Conservation (phyloP, 2,797 vertebrate genomes). For the Ara ararauna region DNA sequence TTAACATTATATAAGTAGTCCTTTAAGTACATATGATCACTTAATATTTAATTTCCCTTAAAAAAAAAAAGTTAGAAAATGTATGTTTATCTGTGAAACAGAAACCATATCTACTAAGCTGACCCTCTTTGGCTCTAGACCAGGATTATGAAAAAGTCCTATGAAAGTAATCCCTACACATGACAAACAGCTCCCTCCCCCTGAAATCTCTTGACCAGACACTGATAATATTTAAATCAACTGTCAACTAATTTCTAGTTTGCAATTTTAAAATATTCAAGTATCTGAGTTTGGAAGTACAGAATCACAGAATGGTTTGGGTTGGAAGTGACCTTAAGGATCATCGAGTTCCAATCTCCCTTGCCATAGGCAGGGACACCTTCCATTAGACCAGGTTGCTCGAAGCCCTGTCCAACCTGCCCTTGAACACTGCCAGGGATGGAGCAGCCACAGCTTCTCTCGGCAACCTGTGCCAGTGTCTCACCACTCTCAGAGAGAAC, state of each 20-base stretch:
- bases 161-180: neutral
- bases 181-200: neutral
- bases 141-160: conserved; percentile 21
- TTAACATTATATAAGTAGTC: conserved; percentile 49
- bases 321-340: neutral
- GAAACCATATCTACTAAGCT: conserved; percentile 34
- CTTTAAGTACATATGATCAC: conserved; percentile 43
- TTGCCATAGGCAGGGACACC: neutral
- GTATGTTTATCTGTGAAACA: conserved; percentile 55
- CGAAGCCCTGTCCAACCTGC: neutral
- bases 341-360: neutral
- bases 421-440: neutral
- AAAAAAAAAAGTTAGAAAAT: conserved; percentile 56
- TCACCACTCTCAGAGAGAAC: neutral
- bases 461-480: neutral
- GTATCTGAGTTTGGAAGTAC: neutral
- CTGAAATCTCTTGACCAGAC: neutral
- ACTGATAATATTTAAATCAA: neutral
- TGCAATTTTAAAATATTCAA: neutral
- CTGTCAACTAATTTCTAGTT: neutral
- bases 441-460: neutral
- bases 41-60: conserved; percentile 64
- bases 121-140: neutral
- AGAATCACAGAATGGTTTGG: neutral
- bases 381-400: neutral